Evolutionary conservation across 2,797 vertebrate genomes (phyloP).

Genomic region (Atherinosoma microstoma): DNA sequence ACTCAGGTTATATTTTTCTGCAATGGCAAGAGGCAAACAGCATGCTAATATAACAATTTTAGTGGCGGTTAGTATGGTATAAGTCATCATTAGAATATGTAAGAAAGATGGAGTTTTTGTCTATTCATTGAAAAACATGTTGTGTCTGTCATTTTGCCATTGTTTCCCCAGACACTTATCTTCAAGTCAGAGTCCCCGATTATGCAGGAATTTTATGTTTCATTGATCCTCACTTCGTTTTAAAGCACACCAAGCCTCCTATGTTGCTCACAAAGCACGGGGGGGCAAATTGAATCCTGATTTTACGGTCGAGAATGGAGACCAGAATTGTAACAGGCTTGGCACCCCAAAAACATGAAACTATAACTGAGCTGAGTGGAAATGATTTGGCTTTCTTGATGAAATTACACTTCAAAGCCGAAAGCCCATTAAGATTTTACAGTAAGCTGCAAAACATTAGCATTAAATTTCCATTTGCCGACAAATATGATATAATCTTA

Average conservation of each 20-base stretch:
- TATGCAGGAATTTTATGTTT: slow-evolving; percentile 33
- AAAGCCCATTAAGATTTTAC: slow-evolving; percentile 57
- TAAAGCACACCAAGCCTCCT: slow-evolving; percentile 25
- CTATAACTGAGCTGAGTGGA: slow-evolving; percentile 46
- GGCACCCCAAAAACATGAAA: slow-evolving; percentile 55
- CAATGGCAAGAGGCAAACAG: slow-evolving; percentile 4
- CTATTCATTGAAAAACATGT: not conserved
- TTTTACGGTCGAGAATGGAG: slow-evolving; percentile 45
- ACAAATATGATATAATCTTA: slow-evolving; percentile 68
- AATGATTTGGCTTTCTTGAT: slow-evolving; percentile 50
- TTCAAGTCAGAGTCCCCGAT: slow-evolving; percentile 35
- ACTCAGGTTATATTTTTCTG: not conserved
- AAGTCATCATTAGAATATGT: not conserved
- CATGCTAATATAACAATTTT: not conserved
- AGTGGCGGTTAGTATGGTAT: not conserved
- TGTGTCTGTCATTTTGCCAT: slow-evolving; percentile 12
- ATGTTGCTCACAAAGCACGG: slow-evolving; percentile 30
- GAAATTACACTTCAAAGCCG: slow-evolving; percentile 64
- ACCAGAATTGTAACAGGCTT: slow-evolving; percentile 44
- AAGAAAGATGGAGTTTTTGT: not conserved
- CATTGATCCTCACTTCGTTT: slow-evolving; percentile 30
- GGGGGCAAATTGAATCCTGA: slow-evolving; percentile 58
- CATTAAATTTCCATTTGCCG: slow-evolving; percentile 68
- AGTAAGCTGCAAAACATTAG: slow-evolving; percentile 64
- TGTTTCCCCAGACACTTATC: slow-evolving; percentile 20